These are phyloP conservation scores for Cataglyphis livida DNA, from an alignment of 2,888 invertebrate species.

Conservation along the genomic window DNA sequence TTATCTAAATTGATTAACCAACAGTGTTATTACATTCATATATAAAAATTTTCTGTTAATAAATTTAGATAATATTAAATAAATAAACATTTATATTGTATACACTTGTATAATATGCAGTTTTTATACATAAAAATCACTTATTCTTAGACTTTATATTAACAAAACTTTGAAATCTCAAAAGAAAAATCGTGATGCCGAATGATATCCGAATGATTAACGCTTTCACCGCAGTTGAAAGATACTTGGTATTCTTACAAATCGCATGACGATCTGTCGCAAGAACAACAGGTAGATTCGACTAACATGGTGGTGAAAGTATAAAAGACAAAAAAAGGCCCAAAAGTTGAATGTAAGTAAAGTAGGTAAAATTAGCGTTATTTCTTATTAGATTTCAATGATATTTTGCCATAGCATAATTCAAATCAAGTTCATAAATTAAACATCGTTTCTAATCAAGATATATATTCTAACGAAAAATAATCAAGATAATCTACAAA, in stretches of 20 bases:
- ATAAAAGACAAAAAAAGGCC: not conserved
- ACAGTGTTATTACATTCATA: too few species aligned
- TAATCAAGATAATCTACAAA: not conserved
- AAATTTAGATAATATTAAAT: not conserved
- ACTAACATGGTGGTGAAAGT: conserved; percentile 50
- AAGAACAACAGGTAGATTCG: conserved; percentile 22
- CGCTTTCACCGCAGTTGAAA: conserved; percentile 26
- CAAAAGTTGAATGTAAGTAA: conserved; percentile 22
- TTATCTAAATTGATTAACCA: too few species aligned
- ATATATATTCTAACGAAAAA: not conserved
- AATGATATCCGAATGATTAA: conserved; percentile 29
- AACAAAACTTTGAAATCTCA: not conserved
- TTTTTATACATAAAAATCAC: not conserved
- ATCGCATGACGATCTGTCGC: conserved; percentile 33
- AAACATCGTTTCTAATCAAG: not conserved
- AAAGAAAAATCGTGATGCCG: not conserved
- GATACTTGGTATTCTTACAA: conserved; percentile 21
- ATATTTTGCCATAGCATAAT: not conserved
- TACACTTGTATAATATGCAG: not conserved
- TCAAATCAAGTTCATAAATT: not conserved
- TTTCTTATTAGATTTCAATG: not conserved
- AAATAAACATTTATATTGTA: not conserved
- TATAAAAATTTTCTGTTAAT: not conserved
- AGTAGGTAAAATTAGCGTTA: not conserved
- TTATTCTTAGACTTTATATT: not conserved